phyloP scores from a whole-genome alignment of 1,140 invertebrate species.

The Planococcus citri region DNA sequence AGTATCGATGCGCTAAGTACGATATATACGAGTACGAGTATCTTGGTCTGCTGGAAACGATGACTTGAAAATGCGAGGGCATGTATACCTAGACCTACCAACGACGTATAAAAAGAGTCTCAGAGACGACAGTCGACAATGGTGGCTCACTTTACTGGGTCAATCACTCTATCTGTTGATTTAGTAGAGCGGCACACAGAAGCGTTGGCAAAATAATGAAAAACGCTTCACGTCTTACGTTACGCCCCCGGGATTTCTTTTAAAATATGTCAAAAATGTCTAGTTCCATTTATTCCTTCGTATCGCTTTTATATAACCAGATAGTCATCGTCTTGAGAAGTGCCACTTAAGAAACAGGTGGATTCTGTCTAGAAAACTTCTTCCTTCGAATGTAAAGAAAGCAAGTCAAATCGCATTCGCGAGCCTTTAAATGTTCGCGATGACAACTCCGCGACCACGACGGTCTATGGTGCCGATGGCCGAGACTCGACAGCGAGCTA shows the following conservation, averaged over 20 bases:
- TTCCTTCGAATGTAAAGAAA: neutral
- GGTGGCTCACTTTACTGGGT: conserved; percentile 1
- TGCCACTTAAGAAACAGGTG: neutral
- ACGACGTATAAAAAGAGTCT: neutral
- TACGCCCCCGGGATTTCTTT: conserved; percentile 5
- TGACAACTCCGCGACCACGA: too few relatives aligned
- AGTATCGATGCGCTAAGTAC: neutral
- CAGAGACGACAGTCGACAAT: neutral
- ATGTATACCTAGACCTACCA: too few relatives aligned
- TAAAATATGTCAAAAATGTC: conserved; percentile 4
- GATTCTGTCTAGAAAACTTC: neutral
- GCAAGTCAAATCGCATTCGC: neutral
- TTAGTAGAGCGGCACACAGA: conserved; percentile 5
- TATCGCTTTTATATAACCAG: neutral
- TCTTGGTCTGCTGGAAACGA: neutral
- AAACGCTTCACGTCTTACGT: neutral
- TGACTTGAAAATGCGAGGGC: neutral
- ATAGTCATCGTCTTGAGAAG: neutral
- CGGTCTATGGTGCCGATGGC: neutral
- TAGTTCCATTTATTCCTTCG: neutral
- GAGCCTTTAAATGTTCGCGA: neutral
- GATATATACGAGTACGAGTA: neutral
- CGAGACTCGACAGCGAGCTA: too few relatives aligned
- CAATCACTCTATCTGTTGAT: conserved; percentile 6
- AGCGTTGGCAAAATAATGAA: conserved; percentile 6